Evolutionary conservation across 1,140 invertebrate genomes (phyloP), one percentile per base, ranked within the genome.

Genomic region (Oncopeltus fasciatus): DNA sequence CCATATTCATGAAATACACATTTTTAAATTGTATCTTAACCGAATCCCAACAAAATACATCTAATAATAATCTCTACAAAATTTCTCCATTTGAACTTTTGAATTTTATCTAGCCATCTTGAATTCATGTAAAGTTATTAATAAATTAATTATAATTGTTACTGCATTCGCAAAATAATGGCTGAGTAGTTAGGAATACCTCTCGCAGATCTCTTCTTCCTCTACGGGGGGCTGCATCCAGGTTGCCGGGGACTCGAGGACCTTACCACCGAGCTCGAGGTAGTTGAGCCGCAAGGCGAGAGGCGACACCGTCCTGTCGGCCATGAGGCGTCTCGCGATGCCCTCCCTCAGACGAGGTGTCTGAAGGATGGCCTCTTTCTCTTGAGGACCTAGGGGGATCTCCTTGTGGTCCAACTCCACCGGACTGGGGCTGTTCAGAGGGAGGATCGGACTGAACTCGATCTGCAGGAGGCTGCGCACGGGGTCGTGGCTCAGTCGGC

Each of bases 341-440:
- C 59, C 24, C 31, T 47, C n/a, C 12, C 18, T 38, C 4, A 31
- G 46, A 5, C 18, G 57, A 1, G 57, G 60, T 33, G 66, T 66
- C 8, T 59, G 33, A 31, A 66, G 46, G 43, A 61, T 61, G 18
- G 61, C 59, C 31, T 66, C 61, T 21, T 65, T 64, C 26, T 62
- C 58, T 29, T 57, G 57, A 16, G 29, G 56, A 28, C 56, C 60
- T 33, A 64, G 26, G 2, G 66, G 65, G 60, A 69, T 65, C 18
- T 62, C 65, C 63, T 69, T 69, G 47, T 69, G 64, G 31, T 64
- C 61, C 29, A 69, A 29, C 21, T 68, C 65, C 2, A 67, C 62
- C 1, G 68, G 68, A 29, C 67, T 68, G 0, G 64, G 56, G 0
- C 38, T 47, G 16, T 53, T 28, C 1, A 61, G 26, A 21, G 47